A percentile compares a stretch with the other conserved stretches of the same genome.
Evolutionary conservation across 2,888 invertebrate species (phyloP).

Genomic region (Pilophorus perplexus): DNA sequence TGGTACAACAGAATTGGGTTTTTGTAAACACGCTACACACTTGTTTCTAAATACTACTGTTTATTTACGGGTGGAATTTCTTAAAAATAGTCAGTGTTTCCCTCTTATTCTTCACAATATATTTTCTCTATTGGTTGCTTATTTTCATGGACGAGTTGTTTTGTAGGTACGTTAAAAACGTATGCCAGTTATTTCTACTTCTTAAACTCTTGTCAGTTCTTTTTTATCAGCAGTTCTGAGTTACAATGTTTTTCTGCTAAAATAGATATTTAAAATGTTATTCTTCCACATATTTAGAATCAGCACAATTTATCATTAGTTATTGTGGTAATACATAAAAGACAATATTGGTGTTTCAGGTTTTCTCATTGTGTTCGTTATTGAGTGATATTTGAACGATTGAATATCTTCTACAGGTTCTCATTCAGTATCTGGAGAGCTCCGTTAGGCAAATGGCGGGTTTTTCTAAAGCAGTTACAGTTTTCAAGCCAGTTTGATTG

Average conservation of each 20-base stretch:
- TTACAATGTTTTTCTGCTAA: background rate
- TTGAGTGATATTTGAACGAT: too few relatives aligned
- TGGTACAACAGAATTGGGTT: too few relatives aligned
- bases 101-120: background rate
- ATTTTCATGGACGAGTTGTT: slow-evolving; percentile 4
- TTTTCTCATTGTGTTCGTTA: slow-evolving; percentile 7
- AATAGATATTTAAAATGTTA: background rate
- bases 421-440: too few relatives aligned
- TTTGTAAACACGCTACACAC: too few relatives aligned
- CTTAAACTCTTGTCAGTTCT: slow-evolving; percentile 14
- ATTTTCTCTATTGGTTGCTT: background rate
- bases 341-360: slow-evolving; percentile 28
- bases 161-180: slow-evolving; percentile 6
- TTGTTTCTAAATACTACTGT: too few relatives aligned
- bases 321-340: slow-evolving; percentile 20
- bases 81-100: slow-evolving; percentile 17
- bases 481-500: too few relatives aligned
- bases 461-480: too few relatives aligned
- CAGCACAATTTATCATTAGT: background rate
- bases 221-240: background rate
- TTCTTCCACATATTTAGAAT: background rate
- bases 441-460: too few relatives aligned
- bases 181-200: background rate
- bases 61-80: too few relatives aligned
- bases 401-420: too few relatives aligned